phyloP scores from a whole-genome alignment of 2,888 invertebrate genomes.

The Thecophora atra region DNA sequence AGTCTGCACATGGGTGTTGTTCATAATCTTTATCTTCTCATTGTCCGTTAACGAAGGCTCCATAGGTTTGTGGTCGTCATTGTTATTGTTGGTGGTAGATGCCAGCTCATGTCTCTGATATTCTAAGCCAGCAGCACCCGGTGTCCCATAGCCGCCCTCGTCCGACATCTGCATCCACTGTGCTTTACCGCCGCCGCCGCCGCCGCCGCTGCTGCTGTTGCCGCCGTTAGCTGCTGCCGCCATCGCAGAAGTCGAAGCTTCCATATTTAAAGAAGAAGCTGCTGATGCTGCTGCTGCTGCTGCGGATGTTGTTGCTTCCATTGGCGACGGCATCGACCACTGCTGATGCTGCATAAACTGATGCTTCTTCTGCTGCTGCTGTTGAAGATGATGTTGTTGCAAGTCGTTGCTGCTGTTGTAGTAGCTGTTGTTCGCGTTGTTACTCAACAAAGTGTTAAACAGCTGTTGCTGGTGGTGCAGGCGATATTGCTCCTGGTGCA shows the following conservation, averaged over 20 bases:
- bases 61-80: constrained; percentile 54
- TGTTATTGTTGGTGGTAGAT: constrained; percentile 43
- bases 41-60: constrained; percentile 56
- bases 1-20: constrained; percentile 49
- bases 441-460: constrained; percentile 44
- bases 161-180: constrained; percentile 65
- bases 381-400: constrained; percentile 35
- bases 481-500: constrained; percentile 51
- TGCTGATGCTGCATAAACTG: constrained; percentile 65
- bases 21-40: constrained; percentile 51
- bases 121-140: constrained; percentile 71
- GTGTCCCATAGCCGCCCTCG: constrained; percentile 72
- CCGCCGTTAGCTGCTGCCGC: constrained; percentile 45
- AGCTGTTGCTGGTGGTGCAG: constrained; percentile 50
- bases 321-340: constrained; percentile 62
- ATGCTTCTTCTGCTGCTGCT: constrained; percentile 53
- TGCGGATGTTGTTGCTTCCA: constrained; percentile 50
- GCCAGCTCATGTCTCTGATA: constrained; percentile 62
- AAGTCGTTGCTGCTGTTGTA: constrained; percentile 54
- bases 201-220: constrained; percentile 53
- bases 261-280: constrained; percentile 33
- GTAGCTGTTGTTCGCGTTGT: constrained; percentile 47
- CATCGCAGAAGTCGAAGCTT: constrained; percentile 45
- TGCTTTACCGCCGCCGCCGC: constrained; percentile 54
- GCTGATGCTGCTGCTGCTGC: constrained; percentile 44